Base-by-base conservation (phyloP, 2,797 vertebrate genomes). In the Cynopterus sphinx region DNA sequence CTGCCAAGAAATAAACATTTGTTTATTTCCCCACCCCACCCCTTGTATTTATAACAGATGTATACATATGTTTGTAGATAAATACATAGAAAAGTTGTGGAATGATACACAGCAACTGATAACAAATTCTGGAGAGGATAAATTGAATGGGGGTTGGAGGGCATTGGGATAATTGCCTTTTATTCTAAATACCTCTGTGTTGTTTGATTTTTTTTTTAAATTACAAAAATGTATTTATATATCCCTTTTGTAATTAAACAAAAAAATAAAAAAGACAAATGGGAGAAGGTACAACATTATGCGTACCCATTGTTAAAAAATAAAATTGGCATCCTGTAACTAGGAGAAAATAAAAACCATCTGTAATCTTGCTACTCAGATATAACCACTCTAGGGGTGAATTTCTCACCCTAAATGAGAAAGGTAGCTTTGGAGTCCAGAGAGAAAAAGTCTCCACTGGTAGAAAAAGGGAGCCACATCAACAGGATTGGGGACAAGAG, bases 141-240 rank as follows among this genome's bases (percentile, higher is more conserved):
- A 33, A 39, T 73, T 49, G 28, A 71, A n/a, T 57, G 46, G 61
- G 39, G 39, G 22, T 28, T 53, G 7, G 61, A 41, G 16, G 19
- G 9, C 46, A 41, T 65, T 11, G 13, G 28, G 53, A 87, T 68
- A 46, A 53, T 49, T 81, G 39, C 21, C 9, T 86, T 91, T 85
- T 55, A 74, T 22, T 94, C 31, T 19, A 74, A 90, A 87, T 39
- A 63, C 24, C 2, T 65, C 75, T 77, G 16, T 21, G n/a, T 65
- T 75, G 22, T 74, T 71, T 67, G 55, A 21, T 74, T 49, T 49
- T 49, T 87, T 39, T 87, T 68, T 63, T 16, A 39, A 90, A 22
- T 49, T 92, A 90, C 19, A 73, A 87, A 95, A 91, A 67, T 36
- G 24, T 36, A 43, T 67, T 87, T n/a, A 74, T 75, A 90, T 46